Percentiles rank a stretch among this genome's conserved stretches.
Conservation (phyloP, 2,888 invertebrate genomes). For the Polylopha cassiicola region DNA sequence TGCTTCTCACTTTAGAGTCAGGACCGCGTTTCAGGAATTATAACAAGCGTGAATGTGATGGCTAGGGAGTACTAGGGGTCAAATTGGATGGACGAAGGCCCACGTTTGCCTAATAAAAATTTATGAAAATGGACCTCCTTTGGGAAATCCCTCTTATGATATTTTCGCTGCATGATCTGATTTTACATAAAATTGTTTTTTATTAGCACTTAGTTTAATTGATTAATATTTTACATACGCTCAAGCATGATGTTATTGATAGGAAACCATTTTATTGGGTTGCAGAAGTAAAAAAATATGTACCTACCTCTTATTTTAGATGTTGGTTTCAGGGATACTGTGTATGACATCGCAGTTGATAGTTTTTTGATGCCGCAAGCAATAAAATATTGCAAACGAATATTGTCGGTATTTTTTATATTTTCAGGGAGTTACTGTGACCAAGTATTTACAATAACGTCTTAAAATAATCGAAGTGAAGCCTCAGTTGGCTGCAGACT, state of each 20-base stretch:
- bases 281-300: no score
- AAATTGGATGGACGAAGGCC: conserved; percentile 38
- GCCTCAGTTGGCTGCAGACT: conserved; percentile 34
- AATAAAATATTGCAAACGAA: no score
- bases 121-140: conserved; percentile 37
- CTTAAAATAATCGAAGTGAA: conserved; percentile 38
- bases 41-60: conserved; percentile 24
- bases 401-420: no score
- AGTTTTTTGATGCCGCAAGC: no score
- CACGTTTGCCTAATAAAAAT: conserved; percentile 43
- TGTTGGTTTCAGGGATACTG: no score
- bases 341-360: no score
- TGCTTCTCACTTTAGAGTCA: background rate
- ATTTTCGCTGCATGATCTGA: conserved; percentile 35
- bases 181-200: conserved; percentile 32
- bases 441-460: conserved; percentile 16
- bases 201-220: no score
- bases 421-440: no score
- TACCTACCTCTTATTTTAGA: no score
- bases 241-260: no score
- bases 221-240: no score
- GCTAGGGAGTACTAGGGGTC: conserved; percentile 28
- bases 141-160: conserved; percentile 48
- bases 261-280: no score
- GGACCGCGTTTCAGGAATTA: conserved; percentile 26